Base-by-base conservation (phyloP, 2,888 invertebrate species). In the Sphaerophoria rueppellii region DNA sequence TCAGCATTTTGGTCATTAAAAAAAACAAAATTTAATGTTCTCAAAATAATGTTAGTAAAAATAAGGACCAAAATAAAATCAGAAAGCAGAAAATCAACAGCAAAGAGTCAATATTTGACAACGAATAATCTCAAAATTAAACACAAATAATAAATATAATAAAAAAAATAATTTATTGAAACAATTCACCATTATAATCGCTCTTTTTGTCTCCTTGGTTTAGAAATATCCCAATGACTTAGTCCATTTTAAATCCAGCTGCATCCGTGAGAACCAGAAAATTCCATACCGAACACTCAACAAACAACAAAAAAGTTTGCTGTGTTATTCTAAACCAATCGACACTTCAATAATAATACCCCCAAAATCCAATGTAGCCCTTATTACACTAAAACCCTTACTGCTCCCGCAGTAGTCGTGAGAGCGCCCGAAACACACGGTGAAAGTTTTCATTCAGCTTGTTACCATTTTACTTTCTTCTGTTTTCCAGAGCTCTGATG, bases 381-480 rank as follows among this genome's bases (percentile, higher is more conserved):
- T 37, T 43, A 34, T 58, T 34, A 24, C 24, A 24, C 24, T 24
- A 24, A 24, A 24, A 24, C 24, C 24, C 24, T 24, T 24, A 24
- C 2, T 2, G 24, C 24, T 24, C 24, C 24, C 74, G n/a, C 74
- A 60, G 70, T 11, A 60, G 70, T 11, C 7, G 1, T 1, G 0
- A 58, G 37, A 6, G 6, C n/a, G 16, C 50, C 46, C 54, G 54
- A 63, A 40, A 24, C 34, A 63, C 34, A 58, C 40, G 70, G 32
- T 70, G 50, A 81, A 81, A 9, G 7, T 50, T 81, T 85, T 81
- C 54, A 7, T 52, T 46, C 34, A 81, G 70, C 76, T 85, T 77
- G 76, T 81, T 85, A 81, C 76, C 57, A 77, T 70, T 60, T 60
- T 67, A 67, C 40, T 71, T 52, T 76, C 12, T 9, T 12, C 9